Evolutionary conservation across 2,888 invertebrate species (phyloP).

Genomic region (Drosophila niveifrons): DNA sequence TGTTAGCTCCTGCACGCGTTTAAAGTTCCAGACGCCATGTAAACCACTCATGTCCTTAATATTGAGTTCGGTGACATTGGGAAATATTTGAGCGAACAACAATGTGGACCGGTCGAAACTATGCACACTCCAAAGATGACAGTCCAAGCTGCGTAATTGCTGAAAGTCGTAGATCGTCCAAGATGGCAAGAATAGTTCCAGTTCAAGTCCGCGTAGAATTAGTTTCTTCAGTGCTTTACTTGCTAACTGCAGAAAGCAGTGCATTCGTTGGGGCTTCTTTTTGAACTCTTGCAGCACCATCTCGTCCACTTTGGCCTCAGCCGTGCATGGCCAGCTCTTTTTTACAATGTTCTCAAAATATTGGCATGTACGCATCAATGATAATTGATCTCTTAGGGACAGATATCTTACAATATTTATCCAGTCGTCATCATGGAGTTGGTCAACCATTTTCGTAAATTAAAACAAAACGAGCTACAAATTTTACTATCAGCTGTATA

Average conservation of each 20-base stretch:
- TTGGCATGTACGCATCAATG: not conserved
- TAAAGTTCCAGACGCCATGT: not conserved
- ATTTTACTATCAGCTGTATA: not conserved
- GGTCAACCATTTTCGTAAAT: not conserved
- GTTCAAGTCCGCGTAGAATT: not conserved
- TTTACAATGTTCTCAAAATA: not conserved
- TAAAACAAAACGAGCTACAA: not conserved
- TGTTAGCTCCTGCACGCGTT: not conserved
- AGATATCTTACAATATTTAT: not conserved
- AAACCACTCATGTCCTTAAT: not conserved
- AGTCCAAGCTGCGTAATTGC: not conserved
- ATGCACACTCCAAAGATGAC: not conserved
- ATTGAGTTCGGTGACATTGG: not conserved
- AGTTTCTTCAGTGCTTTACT: not conserved
- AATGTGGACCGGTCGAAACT: not conserved
- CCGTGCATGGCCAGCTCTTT: slow-evolving; percentile 4
- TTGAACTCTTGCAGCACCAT: not conserved
- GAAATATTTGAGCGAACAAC: slow-evolving; percentile 5
- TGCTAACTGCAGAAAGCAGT: not conserved
- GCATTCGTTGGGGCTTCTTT: not conserved
- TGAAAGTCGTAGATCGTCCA: slow-evolving; percentile 9
- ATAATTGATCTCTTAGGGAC: slow-evolving; percentile 7
- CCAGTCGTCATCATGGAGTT: slow-evolving; percentile 10
- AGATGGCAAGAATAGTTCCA: not conserved
- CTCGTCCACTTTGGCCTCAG: not conserved